phyloP scores from a whole-genome alignment of 2,797 vertebrate species.

The Cryptoblepharus egeriae region DNA sequence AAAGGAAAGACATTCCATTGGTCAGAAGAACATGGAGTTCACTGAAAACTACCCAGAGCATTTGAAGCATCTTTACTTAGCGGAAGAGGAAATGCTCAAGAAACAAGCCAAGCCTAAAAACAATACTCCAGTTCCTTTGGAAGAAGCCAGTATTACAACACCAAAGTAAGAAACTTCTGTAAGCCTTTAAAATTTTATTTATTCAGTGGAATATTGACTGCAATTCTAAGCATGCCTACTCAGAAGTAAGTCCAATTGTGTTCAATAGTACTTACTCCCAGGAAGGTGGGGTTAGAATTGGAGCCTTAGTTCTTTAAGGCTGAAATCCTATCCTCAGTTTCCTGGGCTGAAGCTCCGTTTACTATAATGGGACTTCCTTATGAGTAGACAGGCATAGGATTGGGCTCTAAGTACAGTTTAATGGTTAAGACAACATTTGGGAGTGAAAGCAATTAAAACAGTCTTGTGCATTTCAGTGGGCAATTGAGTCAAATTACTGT shows the following conservation, averaged over 20 bases:
- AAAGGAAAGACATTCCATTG: conserved; percentile 74
- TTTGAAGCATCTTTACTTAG: conserved; percentile 91
- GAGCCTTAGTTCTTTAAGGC: too few species aligned
- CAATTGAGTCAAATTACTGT: neutral
- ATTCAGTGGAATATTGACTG: too few species aligned
- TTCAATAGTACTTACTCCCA: too few species aligned
- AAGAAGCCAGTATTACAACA: conserved; percentile 33
- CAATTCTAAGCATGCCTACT: too few species aligned
- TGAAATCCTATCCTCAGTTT: too few species aligned
- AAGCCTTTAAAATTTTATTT: neutral
- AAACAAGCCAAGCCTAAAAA: conserved; percentile 47
- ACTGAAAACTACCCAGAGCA: conserved; percentile 90
- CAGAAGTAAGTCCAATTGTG: too few species aligned
- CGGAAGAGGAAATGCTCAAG: conserved; percentile 85
- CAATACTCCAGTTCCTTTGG: neutral
- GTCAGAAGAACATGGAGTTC: conserved; percentile 66
- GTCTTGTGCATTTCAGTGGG: neutral
- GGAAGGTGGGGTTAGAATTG: too few species aligned
- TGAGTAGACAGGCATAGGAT: too few species aligned
- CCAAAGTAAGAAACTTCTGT: conserved; percentile 61
- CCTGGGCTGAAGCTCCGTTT: too few species aligned
- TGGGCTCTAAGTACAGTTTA: neutral
- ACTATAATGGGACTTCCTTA: too few species aligned
- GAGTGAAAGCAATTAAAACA: neutral
- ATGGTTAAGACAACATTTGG: neutral